These are phyloP conservation scores for Tapirus indicus DNA, from an alignment of 2,797 vertebrate genomes.

Conservation along the genomic window DNA sequence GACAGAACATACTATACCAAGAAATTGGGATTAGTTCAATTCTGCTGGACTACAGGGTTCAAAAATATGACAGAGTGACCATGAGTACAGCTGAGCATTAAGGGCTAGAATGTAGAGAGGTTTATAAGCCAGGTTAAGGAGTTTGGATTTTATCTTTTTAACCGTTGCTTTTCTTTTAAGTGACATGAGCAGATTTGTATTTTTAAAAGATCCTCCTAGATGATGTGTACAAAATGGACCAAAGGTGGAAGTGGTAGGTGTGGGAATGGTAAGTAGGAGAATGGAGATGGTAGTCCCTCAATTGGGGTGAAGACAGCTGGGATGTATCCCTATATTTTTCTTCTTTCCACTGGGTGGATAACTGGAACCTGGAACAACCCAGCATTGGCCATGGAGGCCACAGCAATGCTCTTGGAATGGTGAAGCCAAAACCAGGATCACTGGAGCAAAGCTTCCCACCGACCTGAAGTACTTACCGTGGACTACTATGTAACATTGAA, in stretches of 20 bases:
- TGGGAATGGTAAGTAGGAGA: not conserved
- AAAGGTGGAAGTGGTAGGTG: not conserved
- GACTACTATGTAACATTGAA: not conserved
- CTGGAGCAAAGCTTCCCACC: not conserved
- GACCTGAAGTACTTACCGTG: not conserved
- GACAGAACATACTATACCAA: not conserved
- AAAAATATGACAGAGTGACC: not conserved
- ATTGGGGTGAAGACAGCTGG: not conserved
- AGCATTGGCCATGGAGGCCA: not conserved
- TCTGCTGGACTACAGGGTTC: not conserved
- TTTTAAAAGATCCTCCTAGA: not conserved
- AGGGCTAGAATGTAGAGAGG: not conserved
- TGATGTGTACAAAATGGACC: not conserved
- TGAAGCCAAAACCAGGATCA: not conserved
- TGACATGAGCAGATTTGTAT: not conserved
- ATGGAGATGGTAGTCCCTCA: not conserved
- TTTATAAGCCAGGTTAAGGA: not conserved
- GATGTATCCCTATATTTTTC: not conserved
- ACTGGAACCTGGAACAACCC: not conserved
- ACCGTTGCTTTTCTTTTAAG: constrained; percentile 3
- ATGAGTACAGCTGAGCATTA: not conserved
- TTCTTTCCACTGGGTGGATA: not conserved
- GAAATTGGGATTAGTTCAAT: not conserved
- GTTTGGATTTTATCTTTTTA: not conserved
- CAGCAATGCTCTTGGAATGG: not conserved